These are phyloP conservation scores for Punctoribates punctum DNA, from an alignment of 2,888 invertebrate species.

Conservation along the genomic window DNA sequence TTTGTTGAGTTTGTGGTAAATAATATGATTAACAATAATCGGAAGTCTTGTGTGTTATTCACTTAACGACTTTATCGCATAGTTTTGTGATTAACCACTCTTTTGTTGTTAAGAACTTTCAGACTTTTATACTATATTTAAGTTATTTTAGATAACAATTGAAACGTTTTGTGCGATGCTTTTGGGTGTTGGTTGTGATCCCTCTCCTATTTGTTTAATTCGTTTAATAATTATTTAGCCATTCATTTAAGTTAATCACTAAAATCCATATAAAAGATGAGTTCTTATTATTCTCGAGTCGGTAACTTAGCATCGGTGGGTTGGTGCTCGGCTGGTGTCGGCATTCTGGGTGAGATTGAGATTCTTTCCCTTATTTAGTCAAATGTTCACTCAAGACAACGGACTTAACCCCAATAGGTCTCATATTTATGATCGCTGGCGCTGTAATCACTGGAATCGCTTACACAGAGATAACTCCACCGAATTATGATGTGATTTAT, in stretches of 20 bases:
- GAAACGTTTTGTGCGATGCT: background rate
- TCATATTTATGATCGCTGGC: conserved; percentile 47
- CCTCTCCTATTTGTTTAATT: background rate
- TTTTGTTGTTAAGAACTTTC: conserved; percentile 33
- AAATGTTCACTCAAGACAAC: too few relatives aligned
- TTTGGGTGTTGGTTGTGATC: conserved; percentile 28
- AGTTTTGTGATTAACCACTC: background rate
- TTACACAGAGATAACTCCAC: conserved; percentile 49
- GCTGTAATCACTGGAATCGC: conserved; percentile 48
- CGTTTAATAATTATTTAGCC: too few relatives aligned
- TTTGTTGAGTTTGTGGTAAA: background rate
- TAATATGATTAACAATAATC: background rate
- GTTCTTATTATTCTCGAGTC: conserved; percentile 41
- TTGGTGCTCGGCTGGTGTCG: conserved; percentile 45
- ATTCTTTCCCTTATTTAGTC: background rate
- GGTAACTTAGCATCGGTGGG: conserved; percentile 46
- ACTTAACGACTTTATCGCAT: conserved; percentile 31
- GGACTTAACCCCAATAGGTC: conserved; percentile 37
- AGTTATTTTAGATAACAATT: conserved; percentile 15
- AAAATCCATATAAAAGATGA: too few relatives aligned
- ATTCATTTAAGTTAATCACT: too few relatives aligned
- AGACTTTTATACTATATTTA: background rate
- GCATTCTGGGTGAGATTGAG: conserved; percentile 38
- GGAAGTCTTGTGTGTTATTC: conserved; percentile 28
- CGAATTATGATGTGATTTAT: conserved; percentile 45